phyloP scores from a whole-genome alignment of 2,888 invertebrate genomes.

The Ornithoptera alexandrae region DNA sequence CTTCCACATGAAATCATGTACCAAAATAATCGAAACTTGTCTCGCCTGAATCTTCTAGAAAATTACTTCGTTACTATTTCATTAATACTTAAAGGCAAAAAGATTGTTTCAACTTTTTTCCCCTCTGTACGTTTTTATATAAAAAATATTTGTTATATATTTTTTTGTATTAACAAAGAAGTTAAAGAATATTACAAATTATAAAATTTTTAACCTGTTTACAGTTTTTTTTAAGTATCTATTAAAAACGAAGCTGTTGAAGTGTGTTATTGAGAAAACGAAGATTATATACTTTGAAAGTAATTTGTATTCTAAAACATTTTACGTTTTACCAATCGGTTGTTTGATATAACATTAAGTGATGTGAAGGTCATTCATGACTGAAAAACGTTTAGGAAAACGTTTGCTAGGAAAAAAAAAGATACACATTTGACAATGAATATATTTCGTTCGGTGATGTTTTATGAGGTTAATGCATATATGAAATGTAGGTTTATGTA shows the following conservation, averaged over 20 bases:
- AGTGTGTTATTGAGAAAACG: not conserved
- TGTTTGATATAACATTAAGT: not conserved
- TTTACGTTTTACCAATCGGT: not conserved
- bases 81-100: too few species aligned
- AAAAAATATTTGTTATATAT: too few species aligned
- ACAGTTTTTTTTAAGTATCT: not conserved
- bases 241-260: not conserved
- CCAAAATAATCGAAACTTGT: too few species aligned
- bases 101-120: too few species aligned
- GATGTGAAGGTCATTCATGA: slow-evolving; percentile 4
- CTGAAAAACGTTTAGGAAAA: slow-evolving; percentile 9
- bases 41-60: too few species aligned
- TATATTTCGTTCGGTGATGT: slow-evolving; percentile 1
- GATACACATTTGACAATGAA: slow-evolving; percentile 6
- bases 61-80: too few species aligned
- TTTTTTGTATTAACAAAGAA: too few species aligned
- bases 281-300: not conserved
- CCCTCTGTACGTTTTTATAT: too few species aligned
- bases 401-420: not conserved
- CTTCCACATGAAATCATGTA: not conserved
- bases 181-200: too few species aligned
- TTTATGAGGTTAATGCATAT: not conserved
- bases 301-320: slow-evolving; percentile 4
- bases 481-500: slow-evolving; percentile 7
- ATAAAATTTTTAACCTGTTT: too few species aligned